Conservation (phyloP, 2,888 invertebrate genomes). For the Phrixothrix hirtus region DNA sequence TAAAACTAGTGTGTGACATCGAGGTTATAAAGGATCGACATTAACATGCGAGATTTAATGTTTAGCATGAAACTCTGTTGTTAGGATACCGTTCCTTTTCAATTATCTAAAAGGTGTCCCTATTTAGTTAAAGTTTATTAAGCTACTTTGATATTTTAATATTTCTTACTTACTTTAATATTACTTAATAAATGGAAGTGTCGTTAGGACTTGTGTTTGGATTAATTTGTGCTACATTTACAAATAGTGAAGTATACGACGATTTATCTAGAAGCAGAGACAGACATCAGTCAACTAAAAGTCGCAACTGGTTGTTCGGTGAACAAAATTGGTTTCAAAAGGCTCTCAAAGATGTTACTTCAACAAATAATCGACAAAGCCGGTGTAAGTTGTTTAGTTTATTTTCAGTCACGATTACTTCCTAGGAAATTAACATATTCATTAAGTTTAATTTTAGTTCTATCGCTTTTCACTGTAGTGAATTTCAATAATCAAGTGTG, state of each 20-base stretch:
- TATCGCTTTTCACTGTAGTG: conserved; percentile 79
- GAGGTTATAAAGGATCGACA: conserved; percentile 21
- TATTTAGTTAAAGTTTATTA: no score
- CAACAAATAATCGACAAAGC: conserved; percentile 18
- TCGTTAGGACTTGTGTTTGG: conserved; percentile 2
- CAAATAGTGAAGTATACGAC: conserved; percentile 14
- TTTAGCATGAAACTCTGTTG: conserved; percentile 1
- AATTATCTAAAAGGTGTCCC: no score
- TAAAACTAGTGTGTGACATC: conserved; percentile 14
- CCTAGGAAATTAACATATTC: no score
- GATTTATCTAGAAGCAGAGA: conserved; percentile 3
- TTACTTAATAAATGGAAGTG: conserved; percentile 9
- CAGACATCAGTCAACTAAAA: conserved; percentile 8
- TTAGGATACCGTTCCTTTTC: no score
- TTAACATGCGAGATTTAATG: conserved; percentile 8
- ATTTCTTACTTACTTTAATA: no score
- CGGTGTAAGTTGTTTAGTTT: conserved; percentile 28
- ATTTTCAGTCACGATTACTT: no score
- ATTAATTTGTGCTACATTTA: conserved; percentile 9
- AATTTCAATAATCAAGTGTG: conserved; percentile 79
- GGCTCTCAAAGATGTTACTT: conserved; percentile 2
- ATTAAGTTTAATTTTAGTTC: no score
- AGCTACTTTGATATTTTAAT: no score
- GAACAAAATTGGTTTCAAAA: conserved; percentile 22
- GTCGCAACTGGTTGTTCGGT: conserved; percentile 8